Base-by-base conservation (phyloP, 1,140 invertebrate genomes). In the Diabrotica undecimpunctata region DNA sequence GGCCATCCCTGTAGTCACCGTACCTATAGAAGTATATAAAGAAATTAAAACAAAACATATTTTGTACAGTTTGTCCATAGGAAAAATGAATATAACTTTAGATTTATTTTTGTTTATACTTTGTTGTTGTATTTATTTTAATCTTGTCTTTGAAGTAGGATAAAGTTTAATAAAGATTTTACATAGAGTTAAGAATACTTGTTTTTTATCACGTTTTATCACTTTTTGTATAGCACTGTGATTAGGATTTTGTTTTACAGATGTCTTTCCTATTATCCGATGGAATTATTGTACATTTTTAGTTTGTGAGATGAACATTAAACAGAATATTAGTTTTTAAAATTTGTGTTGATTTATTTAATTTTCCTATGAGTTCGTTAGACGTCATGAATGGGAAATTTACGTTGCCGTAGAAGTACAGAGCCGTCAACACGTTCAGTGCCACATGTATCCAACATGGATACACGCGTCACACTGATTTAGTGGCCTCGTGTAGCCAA, bases 221-320 rank as follows among this genome's bases (percentile, higher is more conserved):
- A 46, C 41, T 46, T 46, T 46, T 46, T 46, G 41, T 46, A 46
- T 46, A 46, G 41, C 41, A 46, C 41, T 46, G 41, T 46, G 41
- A 46, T 46, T 46, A 46, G 41, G n/a, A 10, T 46, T 46, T 46
- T 46, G 41, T 46, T 46, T 46, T 46, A 5, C n/a, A 46, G 25
- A 25, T 25, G 25, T 25, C 25, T 25, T 25, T 25, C 25, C 25
- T 25, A 25, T 25, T 25, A 25, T 25, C 25, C 25, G 25, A 25
- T 25, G 25, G 25, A 25, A 46, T 10, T 46, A 46, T 46, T 46
- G 41, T 46, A 46, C 8, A 46, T 46, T 25, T 46, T 46, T n/a
- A 46, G 41, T 46, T 46, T 46, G 41, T 46, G 41, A 46, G 8
- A 46, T 46, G 41, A 46, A 46, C 8, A 46, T 46, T 46, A 46